Conservation (phyloP, 2,888 invertebrate genomes). For the Coronaproctus castanopsis region DNA sequence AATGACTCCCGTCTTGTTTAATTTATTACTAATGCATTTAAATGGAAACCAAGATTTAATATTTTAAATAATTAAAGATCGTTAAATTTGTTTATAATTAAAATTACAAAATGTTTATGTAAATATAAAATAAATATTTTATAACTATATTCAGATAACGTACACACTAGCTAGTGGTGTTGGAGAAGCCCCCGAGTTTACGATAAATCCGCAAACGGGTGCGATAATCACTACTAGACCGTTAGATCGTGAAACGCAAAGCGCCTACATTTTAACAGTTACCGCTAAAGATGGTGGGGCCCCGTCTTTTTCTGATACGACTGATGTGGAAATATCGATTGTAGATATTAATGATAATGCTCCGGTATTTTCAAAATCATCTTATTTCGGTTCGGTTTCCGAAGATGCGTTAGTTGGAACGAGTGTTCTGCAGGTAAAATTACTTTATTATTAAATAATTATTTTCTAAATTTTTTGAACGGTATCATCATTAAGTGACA, state of each 20-base stretch:
- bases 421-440: conserved; percentile 26
- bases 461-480: too few relatives aligned
- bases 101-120: too few relatives aligned
- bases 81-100: too few relatives aligned
- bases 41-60: too few relatives aligned
- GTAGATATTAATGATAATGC: conserved; percentile 92
- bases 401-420: conserved; percentile 71
- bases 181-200: conserved; percentile 48
- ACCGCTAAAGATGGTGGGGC: conserved; percentile 83
- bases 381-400: conserved; percentile 61
- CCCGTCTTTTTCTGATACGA: conserved; percentile 77
- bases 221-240: conserved; percentile 69
- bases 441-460: neutral
- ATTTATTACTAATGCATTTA: too few relatives aligned
- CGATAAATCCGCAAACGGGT: conserved; percentile 81
- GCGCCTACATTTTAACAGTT: conserved; percentile 69
- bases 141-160: conserved; percentile 47
- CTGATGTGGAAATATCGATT: conserved; percentile 85
- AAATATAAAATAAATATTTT: too few relatives aligned
- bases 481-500: too few relatives aligned
- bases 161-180: conserved; percentile 43
- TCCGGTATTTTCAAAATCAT: conserved; percentile 61
- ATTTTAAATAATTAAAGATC: too few relatives aligned
- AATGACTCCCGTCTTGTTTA: too few relatives aligned
- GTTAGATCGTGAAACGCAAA: conserved; percentile 61